A percentile compares a stretch with the other conserved stretches of the same genome.
These are phyloP conservation scores for Synergus gifuensis DNA, from an alignment of 2,888 invertebrate genomes.

Conservation along the genomic window DNA sequence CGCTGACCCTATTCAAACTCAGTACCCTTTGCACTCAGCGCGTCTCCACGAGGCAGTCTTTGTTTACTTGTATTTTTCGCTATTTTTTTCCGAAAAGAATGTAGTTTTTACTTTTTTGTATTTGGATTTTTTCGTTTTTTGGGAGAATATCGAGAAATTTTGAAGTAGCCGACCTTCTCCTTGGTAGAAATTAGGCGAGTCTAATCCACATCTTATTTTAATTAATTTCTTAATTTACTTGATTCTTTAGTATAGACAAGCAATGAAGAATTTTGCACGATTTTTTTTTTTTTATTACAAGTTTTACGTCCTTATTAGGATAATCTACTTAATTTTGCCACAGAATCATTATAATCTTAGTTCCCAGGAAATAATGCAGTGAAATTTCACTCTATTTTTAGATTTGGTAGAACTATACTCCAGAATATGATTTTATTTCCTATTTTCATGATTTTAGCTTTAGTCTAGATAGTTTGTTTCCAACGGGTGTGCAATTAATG, in stretches of 20 bases:
- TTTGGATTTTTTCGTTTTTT: background rate
- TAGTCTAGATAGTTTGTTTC: background rate
- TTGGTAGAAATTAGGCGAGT: conserved; percentile 17
- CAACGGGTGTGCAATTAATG: background rate
- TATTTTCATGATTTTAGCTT: background rate
- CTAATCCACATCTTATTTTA: conserved; percentile 3
- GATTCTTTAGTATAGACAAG: background rate
- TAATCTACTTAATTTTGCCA: background rate
- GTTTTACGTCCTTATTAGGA: background rate
- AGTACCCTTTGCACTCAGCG: conserved; percentile 21
- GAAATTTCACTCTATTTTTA: conserved; percentile 33
- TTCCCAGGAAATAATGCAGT: conserved; percentile 9
- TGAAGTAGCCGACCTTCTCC: background rate
- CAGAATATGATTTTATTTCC: conserved; percentile 29
- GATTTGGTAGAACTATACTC: conserved; percentile 1
- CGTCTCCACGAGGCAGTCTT: conserved; percentile 40
- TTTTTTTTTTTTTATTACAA: background rate
- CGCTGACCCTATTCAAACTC: conserved; percentile 37
- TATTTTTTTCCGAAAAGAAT: conserved; percentile 5
- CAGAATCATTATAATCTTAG: background rate
- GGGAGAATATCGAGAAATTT: background rate
- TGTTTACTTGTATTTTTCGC: conserved; percentile 35
- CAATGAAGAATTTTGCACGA: background rate
- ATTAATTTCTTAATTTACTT: background rate
- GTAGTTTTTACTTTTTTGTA: conserved; percentile 3